phyloP scores from a whole-genome alignment of 2,888 invertebrate genomes.

The Sinodicranocentrus sp. region DNA sequence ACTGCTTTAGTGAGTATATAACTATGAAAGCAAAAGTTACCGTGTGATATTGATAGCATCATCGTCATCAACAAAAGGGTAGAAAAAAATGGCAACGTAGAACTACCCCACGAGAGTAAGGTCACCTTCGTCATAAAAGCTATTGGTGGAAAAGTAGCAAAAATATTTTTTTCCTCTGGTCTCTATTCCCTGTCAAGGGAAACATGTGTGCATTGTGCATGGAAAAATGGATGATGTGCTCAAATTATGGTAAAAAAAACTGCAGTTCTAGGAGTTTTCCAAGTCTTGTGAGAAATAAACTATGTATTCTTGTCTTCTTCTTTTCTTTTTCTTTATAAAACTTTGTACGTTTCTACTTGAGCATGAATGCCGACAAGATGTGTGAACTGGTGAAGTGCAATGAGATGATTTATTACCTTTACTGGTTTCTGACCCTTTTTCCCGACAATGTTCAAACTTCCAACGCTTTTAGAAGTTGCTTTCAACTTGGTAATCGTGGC shows the following conservation, averaged over 20 bases:
- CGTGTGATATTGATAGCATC: slow-evolving; percentile 30
- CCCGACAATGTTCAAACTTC: slow-evolving; percentile 12
- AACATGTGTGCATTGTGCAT: slow-evolving; percentile 3
- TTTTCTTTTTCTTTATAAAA: neutral
- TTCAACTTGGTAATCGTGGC: slow-evolving; percentile 13
- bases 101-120: neutral
- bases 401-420: slow-evolving; percentile 43
- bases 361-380: neutral
- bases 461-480: slow-evolving; percentile 29
- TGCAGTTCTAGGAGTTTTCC: too few species aligned
- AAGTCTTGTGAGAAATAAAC: too few species aligned
- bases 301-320: neutral
- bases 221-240: neutral
- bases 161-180: neutral
- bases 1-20: neutral
- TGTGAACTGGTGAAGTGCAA: slow-evolving; percentile 14
- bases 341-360: neutral
- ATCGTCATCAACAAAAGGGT: slow-evolving; percentile 12
- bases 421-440: slow-evolving; percentile 33
- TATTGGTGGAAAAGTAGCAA: neutral
- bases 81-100: neutral
- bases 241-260: too few species aligned
- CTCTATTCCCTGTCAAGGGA: too few species aligned
- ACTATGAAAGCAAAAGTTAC: slow-evolving; percentile 30
- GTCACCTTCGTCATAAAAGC: slow-evolving; percentile 26